Base-by-base conservation (phyloP, 2,797 vertebrate species). In the Fistularia tabacaria region DNA sequence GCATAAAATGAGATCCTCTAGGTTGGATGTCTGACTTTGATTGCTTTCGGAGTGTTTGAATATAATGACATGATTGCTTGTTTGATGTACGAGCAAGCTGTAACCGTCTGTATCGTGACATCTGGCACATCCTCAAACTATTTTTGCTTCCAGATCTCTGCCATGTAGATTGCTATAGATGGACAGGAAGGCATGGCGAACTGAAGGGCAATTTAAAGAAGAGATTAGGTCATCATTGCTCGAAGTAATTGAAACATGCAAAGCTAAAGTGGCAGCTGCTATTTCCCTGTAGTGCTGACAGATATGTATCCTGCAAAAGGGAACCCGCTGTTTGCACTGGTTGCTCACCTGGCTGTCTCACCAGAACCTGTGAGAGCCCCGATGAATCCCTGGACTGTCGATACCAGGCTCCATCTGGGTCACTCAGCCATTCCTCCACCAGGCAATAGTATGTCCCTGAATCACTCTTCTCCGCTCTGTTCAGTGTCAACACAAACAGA, bases 361-460 rank as follows among this genome's bases (percentile, higher is more conserved):
- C 94, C 0, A 89, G 88, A 74, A 98, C 93, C 68, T 93, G 91
- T 0, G 94, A 96, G 60, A 94, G 88, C 1, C 95, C 97, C 0
- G 97, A 99, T 7, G 92, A 86, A 69, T 98, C 95, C 68, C 93
- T 87, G 0, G 95, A 91, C 79, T 97, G 85, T 61, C 92, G 92
- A 84, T 98, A 98, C 95, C 95, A 98, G 64, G 88, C 91, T 0
- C 95, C 94, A 66, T 98, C 95, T 15, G 97, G 96, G 76, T 96
- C 95, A 15, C 92, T 92, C 74, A 96, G 90, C 96, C 95, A 98
- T 80, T 99, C 97, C 78, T 99, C 94, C 86, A 99, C 97, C 0
- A 95, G 91, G 85, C 97, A 98, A 86, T 97, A 98, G 88, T 99
- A 99, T 38, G 93, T 94, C 61, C 95, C 97, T 0, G 94, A 96